Percentiles rank a stretch among this genome's conserved stretches.
These are phyloP conservation scores for Euura saliciscinereae DNA, from an alignment of 1,140 invertebrate species.

Conservation along the genomic window DNA sequence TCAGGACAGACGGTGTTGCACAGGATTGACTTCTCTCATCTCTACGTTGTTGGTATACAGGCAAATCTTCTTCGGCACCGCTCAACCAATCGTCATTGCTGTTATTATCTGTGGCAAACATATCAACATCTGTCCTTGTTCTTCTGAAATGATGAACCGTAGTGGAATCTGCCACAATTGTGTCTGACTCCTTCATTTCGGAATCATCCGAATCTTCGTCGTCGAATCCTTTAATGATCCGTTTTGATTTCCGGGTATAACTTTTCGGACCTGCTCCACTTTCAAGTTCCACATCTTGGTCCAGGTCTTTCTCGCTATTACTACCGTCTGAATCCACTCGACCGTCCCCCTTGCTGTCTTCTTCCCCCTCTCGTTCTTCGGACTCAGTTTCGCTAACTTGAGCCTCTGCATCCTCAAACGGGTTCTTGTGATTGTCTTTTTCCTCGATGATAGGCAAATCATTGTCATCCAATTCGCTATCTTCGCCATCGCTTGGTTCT, in stretches of 20 bases:
- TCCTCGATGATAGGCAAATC: constrained; percentile 37
- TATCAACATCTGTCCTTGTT: constrained; percentile 36
- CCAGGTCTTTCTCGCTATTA: constrained; percentile 37
- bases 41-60: constrained; percentile 23
- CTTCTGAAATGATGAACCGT: neutral
- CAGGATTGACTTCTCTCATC: constrained; percentile 28
- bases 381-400: constrained; percentile 44
- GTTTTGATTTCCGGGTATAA: constrained; percentile 36
- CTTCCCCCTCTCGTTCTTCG: constrained; percentile 52
- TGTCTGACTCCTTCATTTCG: constrained; percentile 28
- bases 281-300: constrained; percentile 47
- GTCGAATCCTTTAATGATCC: constrained; percentile 48
- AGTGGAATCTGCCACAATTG: constrained; percentile 16
- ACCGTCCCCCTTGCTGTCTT: constrained; percentile 37
- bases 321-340: constrained; percentile 22
- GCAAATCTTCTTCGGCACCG: constrained; percentile 39
- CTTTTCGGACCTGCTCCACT: constrained; percentile 37
- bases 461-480: constrained; percentile 46
- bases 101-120: constrained; percentile 31
- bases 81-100: constrained; percentile 21
- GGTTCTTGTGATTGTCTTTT: constrained; percentile 34
- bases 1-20: constrained; percentile 35
- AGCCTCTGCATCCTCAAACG: constrained; percentile 52
- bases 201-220: constrained; percentile 40
- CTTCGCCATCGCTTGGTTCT: constrained; percentile 26